These are phyloP conservation scores for Poecilia picta DNA, from an alignment of 2,797 vertebrate genomes.

Conservation along the genomic window DNA sequence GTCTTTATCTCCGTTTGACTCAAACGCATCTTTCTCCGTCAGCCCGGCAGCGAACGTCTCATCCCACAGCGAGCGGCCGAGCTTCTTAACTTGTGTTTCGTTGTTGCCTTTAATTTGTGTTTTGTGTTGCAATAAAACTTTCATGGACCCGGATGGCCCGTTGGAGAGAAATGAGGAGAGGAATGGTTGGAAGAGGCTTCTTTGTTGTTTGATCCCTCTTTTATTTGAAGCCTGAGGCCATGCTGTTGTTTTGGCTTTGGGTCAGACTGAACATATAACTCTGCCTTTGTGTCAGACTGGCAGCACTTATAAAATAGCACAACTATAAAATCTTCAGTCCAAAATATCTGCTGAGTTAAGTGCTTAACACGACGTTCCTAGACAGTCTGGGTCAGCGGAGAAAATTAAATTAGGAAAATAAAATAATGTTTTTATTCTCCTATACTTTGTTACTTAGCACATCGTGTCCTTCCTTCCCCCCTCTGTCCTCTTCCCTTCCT, in stretches of 20 bases:
- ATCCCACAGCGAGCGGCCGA: not conserved
- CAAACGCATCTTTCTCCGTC: not conserved
- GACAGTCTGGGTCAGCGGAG: not conserved
- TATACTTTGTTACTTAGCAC: not conserved
- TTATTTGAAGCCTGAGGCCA: constrained; percentile 62
- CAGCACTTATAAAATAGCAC: constrained; percentile 1
- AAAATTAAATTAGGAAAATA: not conserved
- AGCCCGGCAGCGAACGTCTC: constrained; percentile 13
- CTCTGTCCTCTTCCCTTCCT: not conserved
- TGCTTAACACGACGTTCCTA: constrained; percentile 1
- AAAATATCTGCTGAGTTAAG: constrained; percentile 31
- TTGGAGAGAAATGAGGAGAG: constrained; percentile 21
- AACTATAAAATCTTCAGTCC: constrained; percentile 6
- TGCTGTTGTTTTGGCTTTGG: constrained; percentile 50
- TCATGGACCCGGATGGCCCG: constrained; percentile 21
- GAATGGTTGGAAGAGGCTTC: constrained; percentile 32
- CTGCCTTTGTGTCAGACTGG: constrained; percentile 1
- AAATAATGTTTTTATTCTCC: not conserved
- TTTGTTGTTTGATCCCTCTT: constrained; percentile 62
- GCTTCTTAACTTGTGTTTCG: constrained; percentile 18
- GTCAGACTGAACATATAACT: constrained; percentile 33
- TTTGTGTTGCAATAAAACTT: constrained; percentile 38
- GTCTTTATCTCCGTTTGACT: constrained; percentile 2
- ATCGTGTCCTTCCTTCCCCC: not conserved
- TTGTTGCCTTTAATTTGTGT: constrained; percentile 22